Base-by-base conservation (phyloP, 1,140 invertebrate species). In the Psilanteris sp. region DNA sequence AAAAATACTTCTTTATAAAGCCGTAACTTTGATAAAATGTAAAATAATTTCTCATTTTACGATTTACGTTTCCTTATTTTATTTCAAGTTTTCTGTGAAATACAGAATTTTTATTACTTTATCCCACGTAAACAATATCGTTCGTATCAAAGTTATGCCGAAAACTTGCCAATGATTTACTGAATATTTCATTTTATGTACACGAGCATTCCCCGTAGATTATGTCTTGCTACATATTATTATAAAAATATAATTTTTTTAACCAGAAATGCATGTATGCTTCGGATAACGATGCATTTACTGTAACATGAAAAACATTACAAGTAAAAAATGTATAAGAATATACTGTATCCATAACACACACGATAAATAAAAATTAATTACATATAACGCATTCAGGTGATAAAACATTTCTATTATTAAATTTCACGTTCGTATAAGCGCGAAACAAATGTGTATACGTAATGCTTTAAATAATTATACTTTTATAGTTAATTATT, bases 161-260 rank as follows among this genome's bases (percentile, higher is more conserved):
- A 26, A 43, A 43, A 26, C 27, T 48, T 48, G 29, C 29, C 27
- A 13, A 32, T 34, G 16, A 48, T 48, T 48, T 22, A 32, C 27
- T 20, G 29, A 48, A 32, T 20, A 34, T 34, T 32, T 34, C 16
- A 48, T 11, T 32, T 48, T 32, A 32, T 34, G 14, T 48, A 11
- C 24, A 2, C 14, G 4, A 22, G n/a, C 1, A 29, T 31, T 18
- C 11, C 2, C 4, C 13, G 1, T 31, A 31, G 2, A 31, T 16
- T 39, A 22, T 39, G 16, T 3, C 8, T 11, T 9, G 4, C 4
- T 22, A 14, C 7, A 16, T 46, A 29, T 31, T 41, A 13, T 9
- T 31, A 46, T 27, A 18, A 31, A 18, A 31, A 46, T 15, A 15
- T 6, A n/a, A 10, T 29, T 46, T 46, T 29, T 16, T 5, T 20